Evolutionary conservation across 1,140 invertebrate genomes (phyloP).

Genomic region (Brachionus calyciflorus): DNA sequence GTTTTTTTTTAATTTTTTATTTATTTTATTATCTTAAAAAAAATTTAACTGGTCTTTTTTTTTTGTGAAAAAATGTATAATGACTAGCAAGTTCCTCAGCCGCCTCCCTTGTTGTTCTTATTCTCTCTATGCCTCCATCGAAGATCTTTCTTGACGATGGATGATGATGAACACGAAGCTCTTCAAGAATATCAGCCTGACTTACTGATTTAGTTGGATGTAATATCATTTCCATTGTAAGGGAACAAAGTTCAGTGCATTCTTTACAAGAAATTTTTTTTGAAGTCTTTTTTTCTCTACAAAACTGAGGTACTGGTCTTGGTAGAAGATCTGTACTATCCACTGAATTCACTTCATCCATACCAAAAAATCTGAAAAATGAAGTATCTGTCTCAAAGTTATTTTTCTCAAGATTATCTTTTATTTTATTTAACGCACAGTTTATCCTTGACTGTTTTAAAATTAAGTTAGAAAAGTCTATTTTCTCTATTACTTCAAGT

Average conservation of each 20-base stretch:
- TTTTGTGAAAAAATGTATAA: slow-evolving; percentile 11
- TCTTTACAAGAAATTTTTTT: not conserved
- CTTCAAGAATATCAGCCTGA: slow-evolving; percentile 22
- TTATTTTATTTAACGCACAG: slow-evolving; percentile 33
- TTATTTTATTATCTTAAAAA: too few species aligned
- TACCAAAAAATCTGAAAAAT: not conserved
- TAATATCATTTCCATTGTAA: not conserved
- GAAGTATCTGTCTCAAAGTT: not conserved
- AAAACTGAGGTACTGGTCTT: not conserved
- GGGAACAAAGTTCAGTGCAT: slow-evolving; percentile 16
- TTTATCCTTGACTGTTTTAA: slow-evolving; percentile 3
- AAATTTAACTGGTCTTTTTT: slow-evolving; percentile 1
- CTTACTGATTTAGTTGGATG: not conserved
- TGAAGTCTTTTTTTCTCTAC: not conserved
- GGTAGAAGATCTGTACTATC: not conserved
- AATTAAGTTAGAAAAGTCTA: not conserved
- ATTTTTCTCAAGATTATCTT: slow-evolving; percentile 1
- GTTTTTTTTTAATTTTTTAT: too few species aligned
- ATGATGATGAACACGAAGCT: slow-evolving; percentile 4
- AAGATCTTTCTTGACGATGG: slow-evolving; percentile 7
- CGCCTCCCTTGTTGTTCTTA: slow-evolving; percentile 12
- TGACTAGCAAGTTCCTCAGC: not conserved
- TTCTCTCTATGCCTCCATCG: not conserved
- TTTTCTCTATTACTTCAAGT: not conserved
- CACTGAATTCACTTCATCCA: not conserved